phyloP scores from a whole-genome alignment of 2,888 invertebrate genomes.

The Epistrophella euchroma region DNA sequence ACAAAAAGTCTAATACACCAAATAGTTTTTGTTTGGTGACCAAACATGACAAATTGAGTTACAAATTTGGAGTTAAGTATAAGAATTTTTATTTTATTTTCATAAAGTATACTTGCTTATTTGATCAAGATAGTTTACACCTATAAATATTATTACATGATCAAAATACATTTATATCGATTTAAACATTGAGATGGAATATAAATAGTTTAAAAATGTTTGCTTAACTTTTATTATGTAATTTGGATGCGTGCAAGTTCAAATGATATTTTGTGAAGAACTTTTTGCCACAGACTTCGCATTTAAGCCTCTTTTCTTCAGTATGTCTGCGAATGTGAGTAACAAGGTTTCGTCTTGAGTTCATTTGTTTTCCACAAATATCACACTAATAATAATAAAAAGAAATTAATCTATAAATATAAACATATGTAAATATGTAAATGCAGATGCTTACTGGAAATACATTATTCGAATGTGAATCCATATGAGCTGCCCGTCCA shows the following conservation, averaged over 20 bases:
- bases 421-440: background rate
- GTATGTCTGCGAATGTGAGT: conserved; percentile 66
- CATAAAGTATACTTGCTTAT: background rate
- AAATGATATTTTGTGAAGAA: conserved; percentile 72
- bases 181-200: background rate
- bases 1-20: no score
- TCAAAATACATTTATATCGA: background rate
- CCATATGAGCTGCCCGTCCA: conserved; percentile 69
- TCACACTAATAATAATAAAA: conserved; percentile 45
- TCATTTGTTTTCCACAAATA: conserved; percentile 71
- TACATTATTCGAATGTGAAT: conserved; percentile 70
- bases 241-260: conserved; percentile 67
- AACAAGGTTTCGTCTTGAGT: conserved; percentile 64
- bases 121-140: background rate
- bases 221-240: conserved; percentile 58
- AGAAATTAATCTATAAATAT: background rate
- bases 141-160: background rate
- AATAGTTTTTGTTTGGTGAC: no score
- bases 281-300: conserved; percentile 62
- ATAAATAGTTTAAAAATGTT: background rate
- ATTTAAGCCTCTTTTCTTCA: conserved; percentile 67
- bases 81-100: background rate
- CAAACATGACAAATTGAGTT: no score
- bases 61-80: background rate
- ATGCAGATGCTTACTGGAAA: conserved; percentile 53